Evolutionary conservation across 2,888 invertebrate species (phyloP), one percentile per base, ranked within the genome.

Genomic region (Mythimna loreyi): DNA sequence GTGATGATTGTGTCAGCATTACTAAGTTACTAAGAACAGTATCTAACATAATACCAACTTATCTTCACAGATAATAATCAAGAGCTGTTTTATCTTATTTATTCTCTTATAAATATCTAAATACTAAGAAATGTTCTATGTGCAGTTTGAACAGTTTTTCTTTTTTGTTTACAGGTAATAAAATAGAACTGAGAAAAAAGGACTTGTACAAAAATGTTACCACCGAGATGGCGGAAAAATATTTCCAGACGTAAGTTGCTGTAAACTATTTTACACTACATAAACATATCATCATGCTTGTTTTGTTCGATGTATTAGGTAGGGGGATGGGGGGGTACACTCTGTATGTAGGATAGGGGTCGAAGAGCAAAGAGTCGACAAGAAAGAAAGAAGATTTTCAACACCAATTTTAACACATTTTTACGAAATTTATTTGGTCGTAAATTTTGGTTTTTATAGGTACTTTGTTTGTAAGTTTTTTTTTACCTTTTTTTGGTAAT

Each of bases 171-270:
- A 25, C 89, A 89, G 89, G 80, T 89, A 82, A 84, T 84, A 75
- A 82, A 82, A 67, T 85, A 82, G 81, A 43, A 30, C 40, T 58
- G 33, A 36, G 66, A 50, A 58, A n/a, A 19, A 56, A 50, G 21
- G 21, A 74, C 53, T 61, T 62, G 62, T 33, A 43, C 82, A 80
- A 88, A 83, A 84, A 94, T 94, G 94, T 80, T 92, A 91, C 91
- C 92, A 91, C 91, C 92, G 86, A 87, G 91, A 94, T 94, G 94
- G 94, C 87, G 93, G 49, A 83, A 88, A 70, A 90, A 86, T 70
- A 85, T 94, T 84, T 90, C 94, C 60, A 93, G 90, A 89, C 74
- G 94, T 94, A 90, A 93, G 94, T 92, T 47, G 0, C 6, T 33
- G 49, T 45, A n/a, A 45, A 45, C 19, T 19, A 45, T 19, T 45